Base-by-base conservation (phyloP, 2,888 invertebrate species). In the Sphinx pinastri region DNA sequence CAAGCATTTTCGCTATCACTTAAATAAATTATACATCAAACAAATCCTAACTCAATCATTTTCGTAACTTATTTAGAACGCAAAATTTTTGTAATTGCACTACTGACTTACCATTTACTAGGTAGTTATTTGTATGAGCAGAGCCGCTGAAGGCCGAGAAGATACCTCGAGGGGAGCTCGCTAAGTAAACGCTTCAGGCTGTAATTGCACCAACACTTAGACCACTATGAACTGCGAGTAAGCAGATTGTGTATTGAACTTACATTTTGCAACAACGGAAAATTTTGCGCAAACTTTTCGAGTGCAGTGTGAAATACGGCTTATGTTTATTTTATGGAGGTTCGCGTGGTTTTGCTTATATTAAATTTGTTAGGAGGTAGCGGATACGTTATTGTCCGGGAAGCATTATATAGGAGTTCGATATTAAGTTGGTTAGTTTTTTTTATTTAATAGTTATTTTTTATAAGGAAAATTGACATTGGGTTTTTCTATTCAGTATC, bases 141-240 rank as follows among this genome's bases (percentile, higher is more conserved):
- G 59, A 67, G 52, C 70, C 58, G 57, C 67, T 52, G 38, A 38
- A 19, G 70, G 57, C 70, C 51, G 58, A 67, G 70, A 58, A 49
- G 67, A 70, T 70, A 67, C 67, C 58, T 70, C 59, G 70, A 70
- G 70, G 59, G 67, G 67, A 67, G 57, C 70, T 67, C 59, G 67
- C 70, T 54, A 70, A 70, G 58, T 68, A 70, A 70, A 70, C 59
- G 67, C 47, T 57, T 31, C 57, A 70, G 67, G 38, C 59, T 59
- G 67, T 70, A 70, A 70, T 70, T 70, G 70, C 58, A 59, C 57
- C 67, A 70, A 70, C 70, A 70, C 70, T 69, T 59, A 51, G 58
- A 55, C 58, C 51, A 51, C 70, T 58, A 68, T 70, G 67, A 70
- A 70, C 52, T 68, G 58, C 51, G 58, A 59, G 58, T 70, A 67